Conservation (phyloP, 2,888 invertebrate species). For the Volucella zonaria region DNA sequence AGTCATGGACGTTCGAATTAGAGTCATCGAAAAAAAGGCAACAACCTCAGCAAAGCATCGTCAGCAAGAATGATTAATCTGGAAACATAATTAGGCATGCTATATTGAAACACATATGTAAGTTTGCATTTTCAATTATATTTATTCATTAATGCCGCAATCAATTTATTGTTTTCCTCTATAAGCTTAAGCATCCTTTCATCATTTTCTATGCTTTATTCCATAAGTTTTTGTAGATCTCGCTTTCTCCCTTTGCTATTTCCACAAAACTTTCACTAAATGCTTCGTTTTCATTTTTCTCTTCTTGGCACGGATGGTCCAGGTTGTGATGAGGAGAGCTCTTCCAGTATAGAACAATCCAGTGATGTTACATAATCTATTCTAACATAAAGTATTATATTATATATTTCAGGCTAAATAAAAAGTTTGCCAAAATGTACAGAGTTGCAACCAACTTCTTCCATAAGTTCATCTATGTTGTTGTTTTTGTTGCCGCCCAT, state of each 20-base stretch:
- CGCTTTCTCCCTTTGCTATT: constrained; percentile 10
- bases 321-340: background rate
- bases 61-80: too few relatives aligned
- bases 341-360: background rate
- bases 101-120: constrained; percentile 14
- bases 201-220: constrained; percentile 15
- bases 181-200: constrained; percentile 13
- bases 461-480: constrained; percentile 16
- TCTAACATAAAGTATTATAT: background rate
- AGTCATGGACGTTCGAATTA: too few relatives aligned
- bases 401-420: background rate
- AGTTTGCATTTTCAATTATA: too few relatives aligned
- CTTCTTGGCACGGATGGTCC: background rate
- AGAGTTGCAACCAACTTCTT: too few relatives aligned
- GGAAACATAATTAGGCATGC: too few relatives aligned
- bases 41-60: too few relatives aligned
- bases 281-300: background rate
- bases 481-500: constrained; percentile 20
- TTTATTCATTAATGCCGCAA: constrained; percentile 5
- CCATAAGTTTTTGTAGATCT: constrained; percentile 13
- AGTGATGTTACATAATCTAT: background rate
- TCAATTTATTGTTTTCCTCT: constrained; percentile 4
- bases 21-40: too few relatives aligned
- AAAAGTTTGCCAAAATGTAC: constrained; percentile 6
- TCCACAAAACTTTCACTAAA: constrained; percentile 10